These are phyloP conservation scores for Tipula confusa DNA, from an alignment of 2,888 invertebrate species.

Conservation along the genomic window DNA sequence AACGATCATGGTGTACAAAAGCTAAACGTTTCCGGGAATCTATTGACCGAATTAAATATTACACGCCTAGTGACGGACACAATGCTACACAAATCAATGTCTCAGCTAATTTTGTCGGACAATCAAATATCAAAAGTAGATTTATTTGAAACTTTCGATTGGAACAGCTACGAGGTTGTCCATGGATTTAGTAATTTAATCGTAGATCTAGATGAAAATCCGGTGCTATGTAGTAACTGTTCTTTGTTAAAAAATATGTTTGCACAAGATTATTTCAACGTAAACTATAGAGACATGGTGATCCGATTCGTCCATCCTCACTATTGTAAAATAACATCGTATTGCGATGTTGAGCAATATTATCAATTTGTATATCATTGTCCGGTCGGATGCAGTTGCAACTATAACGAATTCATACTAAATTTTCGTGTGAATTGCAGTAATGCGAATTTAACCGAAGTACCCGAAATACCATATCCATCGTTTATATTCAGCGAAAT, in stretches of 20 bases:
- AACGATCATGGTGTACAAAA: neutral
- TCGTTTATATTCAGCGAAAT: neutral
- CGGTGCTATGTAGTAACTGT: neutral
- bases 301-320: neutral
- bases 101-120: neutral
- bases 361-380: neutral
- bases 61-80: neutral
- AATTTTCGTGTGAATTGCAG: neutral
- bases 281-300: neutral
- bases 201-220: neutral
- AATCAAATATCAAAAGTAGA: neutral
- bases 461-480: neutral
- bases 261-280: neutral
- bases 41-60: neutral
- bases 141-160: neutral
- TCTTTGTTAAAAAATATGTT: neutral
- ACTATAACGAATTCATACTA: neutral
- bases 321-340: neutral
- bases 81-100: neutral
- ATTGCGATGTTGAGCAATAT: neutral
- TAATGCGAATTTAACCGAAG: neutral
- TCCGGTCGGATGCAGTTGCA: neutral
- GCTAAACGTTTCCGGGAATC: neutral
- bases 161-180: neutral
- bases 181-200: neutral